A percentile compares a stretch with the other conserved stretches of the same genome.
Conservation (phyloP, 2,113 vertebrate genomes). For the Xyrauchen texanus region DNA sequence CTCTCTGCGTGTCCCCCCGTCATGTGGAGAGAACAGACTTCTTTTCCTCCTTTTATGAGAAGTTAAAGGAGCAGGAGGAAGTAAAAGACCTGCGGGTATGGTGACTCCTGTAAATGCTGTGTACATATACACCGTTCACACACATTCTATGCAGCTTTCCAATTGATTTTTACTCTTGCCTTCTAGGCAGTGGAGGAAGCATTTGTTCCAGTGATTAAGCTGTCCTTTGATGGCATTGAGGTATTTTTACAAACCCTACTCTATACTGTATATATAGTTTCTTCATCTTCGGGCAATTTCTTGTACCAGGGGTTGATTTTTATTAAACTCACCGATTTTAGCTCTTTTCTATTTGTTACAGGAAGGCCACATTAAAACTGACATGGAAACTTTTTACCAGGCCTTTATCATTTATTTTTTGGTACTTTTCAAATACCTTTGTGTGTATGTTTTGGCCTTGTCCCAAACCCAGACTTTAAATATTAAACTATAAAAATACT, state of each 20-base stretch:
- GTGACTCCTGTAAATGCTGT: background rate
- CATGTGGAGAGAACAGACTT: constrained; percentile 87
- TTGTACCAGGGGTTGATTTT: no score
- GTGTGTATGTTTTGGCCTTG: no score
- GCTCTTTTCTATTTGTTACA: no score
- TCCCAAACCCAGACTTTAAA: no score
- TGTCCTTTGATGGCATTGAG: constrained; percentile 89
- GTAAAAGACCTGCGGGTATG: constrained; percentile 86
- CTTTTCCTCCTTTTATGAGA: constrained; percentile 89
- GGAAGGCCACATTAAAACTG: no score
- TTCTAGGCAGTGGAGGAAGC: constrained; percentile 86
- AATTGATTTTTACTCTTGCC: constrained; percentile 1
- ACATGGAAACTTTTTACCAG: no score
- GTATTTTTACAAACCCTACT: constrained; percentile 63
- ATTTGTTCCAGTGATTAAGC: constrained; percentile 90
- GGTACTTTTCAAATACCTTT: no score
- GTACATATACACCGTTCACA: background rate
- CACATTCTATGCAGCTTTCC: background rate
- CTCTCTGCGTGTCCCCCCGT: constrained; percentile 86
- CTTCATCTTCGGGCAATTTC: background rate
- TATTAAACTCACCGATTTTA: no score
- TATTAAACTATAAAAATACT: no score
- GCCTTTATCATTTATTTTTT: no score
- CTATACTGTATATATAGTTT: no score
- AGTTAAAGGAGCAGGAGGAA: constrained; percentile 86